Percentiles rank a stretch among this genome's conserved stretches.
These are phyloP conservation scores for Rhodeus uyekii DNA, from an alignment of 2,797 vertebrate genomes.

Conservation along the genomic window DNA sequence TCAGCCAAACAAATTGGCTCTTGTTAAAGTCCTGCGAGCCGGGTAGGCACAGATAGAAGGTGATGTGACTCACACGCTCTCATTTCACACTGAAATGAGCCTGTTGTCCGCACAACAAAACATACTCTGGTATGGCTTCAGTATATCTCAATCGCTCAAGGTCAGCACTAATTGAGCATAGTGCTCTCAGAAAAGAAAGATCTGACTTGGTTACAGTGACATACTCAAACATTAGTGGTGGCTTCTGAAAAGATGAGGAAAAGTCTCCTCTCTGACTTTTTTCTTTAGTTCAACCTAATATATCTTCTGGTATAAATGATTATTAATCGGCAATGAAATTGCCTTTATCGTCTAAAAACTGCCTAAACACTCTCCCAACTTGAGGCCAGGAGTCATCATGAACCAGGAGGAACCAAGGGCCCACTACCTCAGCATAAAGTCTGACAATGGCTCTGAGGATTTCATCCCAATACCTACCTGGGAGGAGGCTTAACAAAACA, in stretches of 20 bases:
- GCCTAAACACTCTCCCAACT: too few relatives aligned
- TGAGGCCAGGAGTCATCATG: too few relatives aligned
- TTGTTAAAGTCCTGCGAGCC: slow-evolving; percentile 7
- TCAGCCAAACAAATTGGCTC: background rate
- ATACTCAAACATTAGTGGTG: background rate
- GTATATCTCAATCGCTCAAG: slow-evolving; percentile 9
- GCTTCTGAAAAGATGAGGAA: background rate
- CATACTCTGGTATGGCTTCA: background rate
- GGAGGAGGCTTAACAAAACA: too few relatives aligned
- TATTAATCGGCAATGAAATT: too few relatives aligned
- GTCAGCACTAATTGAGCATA: slow-evolving; percentile 34
- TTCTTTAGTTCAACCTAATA: background rate
- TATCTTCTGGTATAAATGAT: background rate
- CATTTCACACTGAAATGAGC: slow-evolving; percentile 22
- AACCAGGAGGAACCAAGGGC: too few relatives aligned
- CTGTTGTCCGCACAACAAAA: slow-evolving; percentile 21
- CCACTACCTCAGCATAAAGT: too few relatives aligned
- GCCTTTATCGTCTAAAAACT: too few relatives aligned
- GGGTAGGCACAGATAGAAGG: background rate
- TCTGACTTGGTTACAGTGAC: slow-evolving; percentile 30
- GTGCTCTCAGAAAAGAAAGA: slow-evolving; percentile 12
- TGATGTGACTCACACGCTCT: slow-evolving; percentile 23
- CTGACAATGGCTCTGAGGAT: too few relatives aligned
- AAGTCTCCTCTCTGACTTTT: background rate
- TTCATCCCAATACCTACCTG: too few relatives aligned